Evolutionary conservation across 2,797 vertebrate genomes (phyloP).

Genomic region (Phataginus tricuspis): DNA sequence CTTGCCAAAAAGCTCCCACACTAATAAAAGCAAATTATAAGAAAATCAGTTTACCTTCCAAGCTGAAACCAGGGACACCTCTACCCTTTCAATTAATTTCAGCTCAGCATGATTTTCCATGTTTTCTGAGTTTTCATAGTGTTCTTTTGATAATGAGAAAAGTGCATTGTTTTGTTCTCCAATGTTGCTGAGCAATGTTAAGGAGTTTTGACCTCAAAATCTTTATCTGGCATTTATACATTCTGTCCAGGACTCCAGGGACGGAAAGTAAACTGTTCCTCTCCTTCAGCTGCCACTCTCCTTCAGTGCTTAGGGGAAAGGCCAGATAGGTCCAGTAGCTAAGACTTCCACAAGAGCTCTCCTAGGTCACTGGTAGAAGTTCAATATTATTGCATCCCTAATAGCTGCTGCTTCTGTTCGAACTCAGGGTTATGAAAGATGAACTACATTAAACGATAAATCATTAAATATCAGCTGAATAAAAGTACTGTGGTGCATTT

Average conservation of each 20-base stretch:
- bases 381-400: conserved; percentile 80
- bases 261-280: conserved; percentile 79
- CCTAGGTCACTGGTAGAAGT: conserved; percentile 77
- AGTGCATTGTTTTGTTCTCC: conserved; percentile 69
- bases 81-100: conserved; percentile 58
- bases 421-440: conserved; percentile 84
- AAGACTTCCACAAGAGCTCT: conserved; percentile 73
- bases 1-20: neutral
- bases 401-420: conserved; percentile 83
- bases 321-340: conserved; percentile 75
- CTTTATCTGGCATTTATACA: conserved; percentile 77
- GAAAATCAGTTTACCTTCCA: conserved; percentile 32
- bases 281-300: conserved; percentile 73
- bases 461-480: conserved; percentile 84
- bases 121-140: conserved; percentile 51
- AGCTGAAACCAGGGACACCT: neutral
- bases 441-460: conserved; percentile 85
- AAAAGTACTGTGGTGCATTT: conserved; percentile 72
- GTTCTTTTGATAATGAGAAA: conserved; percentile 68
- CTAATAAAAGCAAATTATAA: neutral
- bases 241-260: conserved; percentile 75
- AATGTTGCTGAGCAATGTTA: conserved; percentile 49
- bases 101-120: conserved; percentile 25
- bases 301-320: conserved; percentile 76
- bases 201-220: conserved; percentile 76